These are phyloP conservation scores for Oxygymnocypris stewartii DNA, from an alignment of 2,113 vertebrate genomes.

Conservation along the genomic window DNA sequence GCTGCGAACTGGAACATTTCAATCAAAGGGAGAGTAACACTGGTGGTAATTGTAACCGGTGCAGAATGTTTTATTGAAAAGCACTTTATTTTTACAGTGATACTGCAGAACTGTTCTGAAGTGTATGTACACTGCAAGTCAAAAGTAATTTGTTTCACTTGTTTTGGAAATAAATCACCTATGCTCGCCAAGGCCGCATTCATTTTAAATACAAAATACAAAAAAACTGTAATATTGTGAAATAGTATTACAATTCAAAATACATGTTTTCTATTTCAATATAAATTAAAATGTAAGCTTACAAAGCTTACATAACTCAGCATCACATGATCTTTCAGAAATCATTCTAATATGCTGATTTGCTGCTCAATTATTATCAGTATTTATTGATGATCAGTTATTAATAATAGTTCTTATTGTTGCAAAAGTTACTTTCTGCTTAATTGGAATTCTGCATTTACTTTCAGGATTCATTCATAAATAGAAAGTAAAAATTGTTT, in stretches of 20 bases:
- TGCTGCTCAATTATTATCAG: background rate
- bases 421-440: background rate
- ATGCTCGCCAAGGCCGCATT: background rate
- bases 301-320: background rate
- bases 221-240: background rate
- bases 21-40: constrained; percentile 41
- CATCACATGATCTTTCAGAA: background rate
- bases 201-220: background rate
- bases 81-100: constrained; percentile 45
- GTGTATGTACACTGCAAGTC: background rate
- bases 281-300: no score
- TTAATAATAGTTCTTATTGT: background rate
- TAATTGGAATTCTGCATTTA: background rate
- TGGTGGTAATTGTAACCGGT: constrained; percentile 17
- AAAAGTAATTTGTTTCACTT: background rate
- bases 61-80: constrained; percentile 33
- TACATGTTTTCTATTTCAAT: background rate
- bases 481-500: no score
- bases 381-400: background rate
- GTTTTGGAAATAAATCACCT: background rate
- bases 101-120: constrained; percentile 35
- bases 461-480: no score
- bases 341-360: background rate
- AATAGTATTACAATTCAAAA: background rate
- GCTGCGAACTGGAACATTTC: constrained; percentile 50